Evolutionary conservation across 2,797 vertebrate species (phyloP).

Genomic region (Clarias pachynema): DNA sequence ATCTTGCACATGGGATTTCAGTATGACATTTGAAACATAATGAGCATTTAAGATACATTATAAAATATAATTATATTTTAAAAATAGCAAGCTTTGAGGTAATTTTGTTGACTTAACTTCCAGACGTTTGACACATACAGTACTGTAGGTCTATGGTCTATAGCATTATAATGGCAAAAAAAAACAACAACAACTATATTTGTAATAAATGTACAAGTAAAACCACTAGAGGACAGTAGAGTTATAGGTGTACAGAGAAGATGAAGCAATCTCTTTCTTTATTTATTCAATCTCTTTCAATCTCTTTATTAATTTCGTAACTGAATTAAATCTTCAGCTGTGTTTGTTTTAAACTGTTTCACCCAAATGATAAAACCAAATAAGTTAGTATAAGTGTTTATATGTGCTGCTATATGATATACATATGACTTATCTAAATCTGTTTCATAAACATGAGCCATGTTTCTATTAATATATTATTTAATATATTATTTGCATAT

Average conservation of each 20-base stretch:
- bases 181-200: not conserved
- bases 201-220: not conserved
- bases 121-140: not conserved
- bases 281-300: not conserved
- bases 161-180: not conserved
- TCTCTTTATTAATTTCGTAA: constrained; percentile 14
- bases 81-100: not conserved
- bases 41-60: not conserved
- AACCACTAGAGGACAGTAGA: constrained; percentile 55
- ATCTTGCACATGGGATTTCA: not conserved
- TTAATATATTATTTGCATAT: not conserved
- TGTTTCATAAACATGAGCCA: constrained; percentile 2
- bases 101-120: not conserved
- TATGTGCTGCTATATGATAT: not conserved
- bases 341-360: constrained; percentile 14
- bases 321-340: constrained; percentile 4
- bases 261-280: not conserved
- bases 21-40: not conserved
- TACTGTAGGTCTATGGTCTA: not conserved
- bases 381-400: not conserved
- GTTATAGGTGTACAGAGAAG: constrained; percentile 23
- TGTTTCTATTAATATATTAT: not conserved
- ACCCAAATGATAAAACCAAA: not conserved
- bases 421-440: not conserved
- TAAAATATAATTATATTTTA: not conserved